A percentile compares a stretch with the other conserved stretches of the same genome.
phyloP scores from a whole-genome alignment of 53 echinoderm and acorn worm species.

The Pentamera pediparva region DNA sequence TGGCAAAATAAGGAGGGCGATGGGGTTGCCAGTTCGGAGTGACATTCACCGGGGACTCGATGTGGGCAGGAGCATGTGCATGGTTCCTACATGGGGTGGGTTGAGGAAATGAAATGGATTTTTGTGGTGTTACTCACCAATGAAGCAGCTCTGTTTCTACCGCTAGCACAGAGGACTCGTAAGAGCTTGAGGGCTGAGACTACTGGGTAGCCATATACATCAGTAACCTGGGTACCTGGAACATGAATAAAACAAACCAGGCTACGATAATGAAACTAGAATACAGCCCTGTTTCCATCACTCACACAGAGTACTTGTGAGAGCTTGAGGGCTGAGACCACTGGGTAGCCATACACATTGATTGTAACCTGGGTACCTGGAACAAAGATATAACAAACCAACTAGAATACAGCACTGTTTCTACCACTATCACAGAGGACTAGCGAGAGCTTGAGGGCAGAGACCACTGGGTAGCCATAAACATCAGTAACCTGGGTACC shows the following conservation, averaged over 20 bases:
- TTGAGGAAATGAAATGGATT: too few species aligned
- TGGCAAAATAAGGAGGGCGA: too few species aligned
- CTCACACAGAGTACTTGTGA: too few species aligned
- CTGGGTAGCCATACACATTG: too few species aligned
- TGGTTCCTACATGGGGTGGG: too few species aligned
- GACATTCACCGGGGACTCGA: too few species aligned
- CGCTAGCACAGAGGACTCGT: conserved; percentile 64
- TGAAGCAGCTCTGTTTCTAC: conserved; percentile 64
- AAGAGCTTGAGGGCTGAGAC: conserved; percentile 73
- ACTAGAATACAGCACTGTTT: conserved; percentile 55
- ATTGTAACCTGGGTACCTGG: too few species aligned
- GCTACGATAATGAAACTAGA: conserved; percentile 44
- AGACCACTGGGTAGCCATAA: conserved; percentile 68
- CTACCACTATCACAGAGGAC: conserved; percentile 66
- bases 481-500: conserved; percentile 60
- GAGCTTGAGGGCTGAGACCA: too few species aligned
- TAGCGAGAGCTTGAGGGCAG: conserved; percentile 69
- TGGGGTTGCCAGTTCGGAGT: too few species aligned
- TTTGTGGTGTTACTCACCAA: conserved; percentile 53
- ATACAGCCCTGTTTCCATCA: too few species aligned
- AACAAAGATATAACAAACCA: conserved; percentile 33
- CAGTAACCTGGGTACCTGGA: conserved; percentile 59
- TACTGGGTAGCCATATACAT: conserved; percentile 81
- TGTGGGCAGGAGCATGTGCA: too few species aligned
- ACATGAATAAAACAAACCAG: not conserved